These are phyloP conservation scores for Dendrolimus pini DNA, from an alignment of 2,888 invertebrate genomes.

Conservation along the genomic window DNA sequence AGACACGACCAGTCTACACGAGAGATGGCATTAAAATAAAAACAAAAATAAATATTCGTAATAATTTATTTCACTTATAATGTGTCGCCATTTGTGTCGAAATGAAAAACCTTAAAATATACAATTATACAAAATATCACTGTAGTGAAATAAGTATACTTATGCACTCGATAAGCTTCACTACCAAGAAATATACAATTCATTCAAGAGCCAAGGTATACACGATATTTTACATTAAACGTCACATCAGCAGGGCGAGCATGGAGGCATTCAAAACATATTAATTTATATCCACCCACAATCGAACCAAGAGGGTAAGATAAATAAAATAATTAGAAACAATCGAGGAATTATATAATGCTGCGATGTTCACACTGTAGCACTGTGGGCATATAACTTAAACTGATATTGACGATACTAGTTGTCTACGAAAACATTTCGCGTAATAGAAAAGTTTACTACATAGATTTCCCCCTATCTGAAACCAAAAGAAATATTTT, in stretches of 20 bases:
- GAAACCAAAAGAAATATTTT: too few relatives aligned
- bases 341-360: too few relatives aligned
- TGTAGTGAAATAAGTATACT: constrained; percentile 2
- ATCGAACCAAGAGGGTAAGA: not conserved
- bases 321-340: too few relatives aligned
- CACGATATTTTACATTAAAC: not conserved
- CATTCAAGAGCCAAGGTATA: not conserved
- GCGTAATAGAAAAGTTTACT: too few relatives aligned
- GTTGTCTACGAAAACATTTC: too few relatives aligned
- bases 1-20: too few relatives aligned
- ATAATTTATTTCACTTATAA: constrained; percentile 2
- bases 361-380: too few relatives aligned
- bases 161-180: not conserved
- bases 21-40: not conserved
- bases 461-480: too few relatives aligned
- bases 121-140: constrained; percentile 9
- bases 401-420: not conserved
- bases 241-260: not conserved
- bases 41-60: constrained; percentile 1
- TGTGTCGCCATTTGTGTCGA: constrained; percentile 6
- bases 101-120: constrained; percentile 7
- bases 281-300: not conserved
- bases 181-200: not conserved
- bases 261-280: not conserved
- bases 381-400: not conserved